Percentiles rank a stretch among this genome's conserved stretches.
Evolutionary conservation across 1,140 invertebrate species (phyloP).

Genomic region (Phthorimaea operculella): DNA sequence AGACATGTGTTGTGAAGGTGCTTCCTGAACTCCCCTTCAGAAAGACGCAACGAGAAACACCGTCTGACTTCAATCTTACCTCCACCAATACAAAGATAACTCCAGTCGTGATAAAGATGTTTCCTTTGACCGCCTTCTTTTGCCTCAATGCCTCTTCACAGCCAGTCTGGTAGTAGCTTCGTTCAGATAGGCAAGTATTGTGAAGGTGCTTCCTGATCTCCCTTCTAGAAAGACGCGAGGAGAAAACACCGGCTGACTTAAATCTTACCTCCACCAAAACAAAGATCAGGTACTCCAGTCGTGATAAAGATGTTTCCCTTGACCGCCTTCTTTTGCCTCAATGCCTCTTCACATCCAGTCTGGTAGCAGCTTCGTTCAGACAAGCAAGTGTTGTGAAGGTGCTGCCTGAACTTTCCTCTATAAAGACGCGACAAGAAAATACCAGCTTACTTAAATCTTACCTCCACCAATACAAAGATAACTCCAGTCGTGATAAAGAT

Average conservation of each 20-base stretch:
- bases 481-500: slow-evolving; percentile 44
- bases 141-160: slow-evolving; percentile 44
- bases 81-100: slow-evolving; percentile 45
- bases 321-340: slow-evolving; percentile 41
- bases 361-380: slow-evolving; percentile 38
- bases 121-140: slow-evolving; percentile 45
- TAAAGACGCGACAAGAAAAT: too few species aligned
- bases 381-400: slow-evolving; percentile 47
- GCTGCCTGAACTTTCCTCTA: too few species aligned
- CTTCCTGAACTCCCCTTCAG: slow-evolving; percentile 43
- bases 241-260: too few species aligned
- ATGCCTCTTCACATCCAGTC: slow-evolving; percentile 42
- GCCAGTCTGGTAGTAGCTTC: slow-evolving; percentile 38
- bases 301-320: slow-evolving; percentile 48
- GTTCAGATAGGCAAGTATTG: slow-evolving; percentile 38
- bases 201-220: slow-evolving; percentile 46
- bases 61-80: too few species aligned
- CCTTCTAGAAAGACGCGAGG: too few species aligned
- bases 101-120: slow-evolving; percentile 43
- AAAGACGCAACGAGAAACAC: too few species aligned
- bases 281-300: slow-evolving; percentile 42
- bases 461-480: slow-evolving; percentile 47
- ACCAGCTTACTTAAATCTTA: too few species aligned
- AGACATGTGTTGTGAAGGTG: slow-evolving; percentile 50
- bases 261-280: slow-evolving; percentile 46